phyloP scores from a whole-genome alignment of 1,140 invertebrate genomes.

The Acromyrmex heyeri region DNA sequence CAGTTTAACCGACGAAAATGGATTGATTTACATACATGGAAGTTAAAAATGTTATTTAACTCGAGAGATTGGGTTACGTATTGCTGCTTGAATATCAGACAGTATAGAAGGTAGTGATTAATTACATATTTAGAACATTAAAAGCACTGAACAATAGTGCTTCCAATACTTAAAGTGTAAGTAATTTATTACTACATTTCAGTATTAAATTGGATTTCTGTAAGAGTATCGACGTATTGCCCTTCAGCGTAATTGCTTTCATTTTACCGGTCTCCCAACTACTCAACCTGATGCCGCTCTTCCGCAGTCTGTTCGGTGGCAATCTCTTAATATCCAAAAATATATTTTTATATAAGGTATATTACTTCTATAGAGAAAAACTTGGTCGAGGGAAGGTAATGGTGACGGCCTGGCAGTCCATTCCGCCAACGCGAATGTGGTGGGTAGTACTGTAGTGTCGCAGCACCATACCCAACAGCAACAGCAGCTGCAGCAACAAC shows the following conservation, averaged over 20 bases:
- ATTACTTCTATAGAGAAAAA: slow-evolving; percentile 87
- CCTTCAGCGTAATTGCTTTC: background rate
- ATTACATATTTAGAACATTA: no score
- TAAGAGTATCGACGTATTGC: background rate
- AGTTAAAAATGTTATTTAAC: no score
- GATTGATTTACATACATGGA: no score
- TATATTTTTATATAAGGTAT: slow-evolving; percentile 73
- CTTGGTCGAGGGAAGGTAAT: slow-evolving; percentile 89
- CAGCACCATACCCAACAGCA: slow-evolving; percentile 80
- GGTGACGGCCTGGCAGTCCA: slow-evolving; percentile 86
- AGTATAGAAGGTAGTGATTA: no score
- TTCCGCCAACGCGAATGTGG: slow-evolving; percentile 81
- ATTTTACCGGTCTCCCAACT: background rate
- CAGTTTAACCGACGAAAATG: no score
- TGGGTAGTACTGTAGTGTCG: slow-evolving; percentile 82
- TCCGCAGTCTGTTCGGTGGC: background rate
- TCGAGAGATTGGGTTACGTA: no score
- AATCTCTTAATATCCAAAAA: slow-evolving; percentile 65
- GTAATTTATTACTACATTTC: no score
- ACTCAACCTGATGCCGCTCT: background rate
- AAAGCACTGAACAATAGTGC: no score
- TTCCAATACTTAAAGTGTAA: no score
- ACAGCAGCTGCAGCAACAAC: slow-evolving; percentile 80
- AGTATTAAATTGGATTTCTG: background rate
- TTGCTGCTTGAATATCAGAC: no score